phyloP scores from a whole-genome alignment of 1,140 invertebrate genomes.

The Aporrectodea caliginosa region DNA sequence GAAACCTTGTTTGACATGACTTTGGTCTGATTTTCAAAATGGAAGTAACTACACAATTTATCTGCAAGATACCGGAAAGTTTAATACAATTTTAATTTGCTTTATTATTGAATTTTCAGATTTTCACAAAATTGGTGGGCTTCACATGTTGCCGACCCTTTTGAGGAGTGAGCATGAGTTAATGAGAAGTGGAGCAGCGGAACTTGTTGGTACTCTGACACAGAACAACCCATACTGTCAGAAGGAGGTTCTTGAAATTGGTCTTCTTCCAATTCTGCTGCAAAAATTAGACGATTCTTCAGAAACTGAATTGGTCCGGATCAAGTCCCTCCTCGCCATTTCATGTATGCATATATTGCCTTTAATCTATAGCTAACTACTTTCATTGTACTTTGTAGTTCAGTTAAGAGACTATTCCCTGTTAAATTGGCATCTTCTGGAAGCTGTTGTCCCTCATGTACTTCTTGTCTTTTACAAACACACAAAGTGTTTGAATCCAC shows the following conservation, averaged over 20 bases:
- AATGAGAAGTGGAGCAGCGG: constrained; percentile 64
- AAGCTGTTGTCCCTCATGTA: too few relatives aligned
- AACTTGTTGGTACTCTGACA: constrained; percentile 67
- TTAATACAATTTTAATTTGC: too few relatives aligned
- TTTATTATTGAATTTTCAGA: too few relatives aligned
- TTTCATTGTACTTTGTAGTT: too few relatives aligned
- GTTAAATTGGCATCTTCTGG: too few relatives aligned
- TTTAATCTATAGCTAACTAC: constrained; percentile 1
- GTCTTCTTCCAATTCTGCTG: constrained; percentile 65
- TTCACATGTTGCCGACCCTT: constrained; percentile 65
- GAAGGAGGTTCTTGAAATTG: constrained; percentile 62
- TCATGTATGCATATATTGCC: constrained; percentile 66
- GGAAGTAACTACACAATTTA: too few relatives aligned
- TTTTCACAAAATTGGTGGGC: constrained; percentile 77
- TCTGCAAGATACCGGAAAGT: too few relatives aligned
- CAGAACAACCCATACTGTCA: constrained; percentile 79
- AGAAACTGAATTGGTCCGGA: constrained; percentile 58
- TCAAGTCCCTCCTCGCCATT: constrained; percentile 70
- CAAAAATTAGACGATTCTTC: constrained; percentile 63
- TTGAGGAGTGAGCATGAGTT: constrained; percentile 62
- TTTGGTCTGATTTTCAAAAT: too few relatives aligned
- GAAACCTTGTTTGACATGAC: too few relatives aligned
- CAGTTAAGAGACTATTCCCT: too few relatives aligned
- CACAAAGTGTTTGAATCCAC: too few relatives aligned
- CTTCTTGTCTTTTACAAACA: too few relatives aligned